A percentile compares a stretch with the other conserved stretches of the same genome.
phyloP scores from a whole-genome alignment of 2,113 vertebrate species.

The Ammodytes marinus region DNA sequence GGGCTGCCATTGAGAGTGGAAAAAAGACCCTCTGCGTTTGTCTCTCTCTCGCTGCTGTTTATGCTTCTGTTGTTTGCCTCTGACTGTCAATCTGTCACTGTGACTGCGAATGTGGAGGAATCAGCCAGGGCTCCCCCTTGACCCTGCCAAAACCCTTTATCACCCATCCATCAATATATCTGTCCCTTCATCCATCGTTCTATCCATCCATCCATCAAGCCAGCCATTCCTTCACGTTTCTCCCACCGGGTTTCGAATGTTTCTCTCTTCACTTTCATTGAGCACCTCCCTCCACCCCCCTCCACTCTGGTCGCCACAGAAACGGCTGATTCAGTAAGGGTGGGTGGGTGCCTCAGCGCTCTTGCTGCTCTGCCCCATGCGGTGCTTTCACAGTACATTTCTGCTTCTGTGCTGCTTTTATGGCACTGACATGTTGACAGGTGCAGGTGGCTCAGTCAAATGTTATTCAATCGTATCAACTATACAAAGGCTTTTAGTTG shows the following conservation, averaged over 20 bases:
- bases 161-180: constrained; percentile 45
- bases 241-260: constrained; percentile 71
- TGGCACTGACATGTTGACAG: constrained; percentile 69
- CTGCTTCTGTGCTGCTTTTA: constrained; percentile 76
- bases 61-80: constrained; percentile 63
- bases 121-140: constrained; percentile 49
- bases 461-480: constrained; percentile 63
- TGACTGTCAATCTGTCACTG: constrained; percentile 66
- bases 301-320: constrained; percentile 80
- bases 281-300: constrained; percentile 60
- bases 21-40: constrained; percentile 52
- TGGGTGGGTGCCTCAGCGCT: constrained; percentile 80
- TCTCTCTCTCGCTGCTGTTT: constrained; percentile 28
- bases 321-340: constrained; percentile 84
- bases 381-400: constrained; percentile 78
- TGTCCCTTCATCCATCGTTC: constrained; percentile 33
- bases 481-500: constrained; percentile 62
- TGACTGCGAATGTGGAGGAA: constrained; percentile 55
- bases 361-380: constrained; percentile 82
- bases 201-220: constrained; percentile 37
- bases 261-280: constrained; percentile 72
- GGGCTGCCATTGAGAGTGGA: constrained; percentile 58
- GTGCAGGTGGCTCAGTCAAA: constrained; percentile 75
- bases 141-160: constrained; percentile 60
- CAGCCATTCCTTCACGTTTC: constrained; percentile 41